Evolutionary conservation across 2,888 invertebrate genomes (phyloP), one percentile per base, ranked within the genome.

Genomic region (Bursaphelenchus okinawaensis): DNA sequence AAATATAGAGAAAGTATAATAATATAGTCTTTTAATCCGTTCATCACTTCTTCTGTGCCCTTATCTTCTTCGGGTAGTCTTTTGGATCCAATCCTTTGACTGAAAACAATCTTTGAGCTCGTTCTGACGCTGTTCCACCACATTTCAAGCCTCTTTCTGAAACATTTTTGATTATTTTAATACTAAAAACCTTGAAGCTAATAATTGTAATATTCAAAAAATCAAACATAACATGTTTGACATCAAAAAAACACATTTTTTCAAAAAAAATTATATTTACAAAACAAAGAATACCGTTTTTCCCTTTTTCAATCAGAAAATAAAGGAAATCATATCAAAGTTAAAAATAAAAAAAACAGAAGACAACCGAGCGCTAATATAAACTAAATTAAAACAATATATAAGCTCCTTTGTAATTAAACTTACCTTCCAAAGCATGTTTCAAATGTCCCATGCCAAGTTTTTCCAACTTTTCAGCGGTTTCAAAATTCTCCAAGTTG

Each of bases 101-200:
- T 7, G 68, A 70, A 68, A 75, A 86, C 29, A 86, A 77, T 62
- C 86, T 78, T 40, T 82, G 75, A 2, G 85, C 85, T 52, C 86
- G 72, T 70, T 86, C 83, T 26, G 80, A 64, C 12, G 86, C 70
- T 0, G 83, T 83, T 23, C 86, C 86, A 19, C 86, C 86, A 79
- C 86, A 86, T 73, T 86, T 86, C n/a, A 86, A 73, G 7, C 85
- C 84, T 19, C 83, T 79, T 6, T 68, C 72, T 77, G 65, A 61
- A 72, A 61, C 51, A 19, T 9, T 40, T 4, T 0, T 40, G 7
- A 27, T 20, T n/a, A n/a, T n/a, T n/a, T n/a, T n/a, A n/a, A n/a
- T n/a, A n/a, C n/a, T n/a, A n/a, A n/a, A n/a, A n/a, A n/a, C n/a
- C n/a, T n/a, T n/a, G n/a, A n/a, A n/a, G n/a, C n/a, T n/a, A n/a